A percentile compares a stretch with the other conserved stretches of the same genome.
These are phyloP conservation scores for Acanthurus lineatus DNA, from an alignment of 2,797 vertebrate species.

Conservation along the genomic window DNA sequence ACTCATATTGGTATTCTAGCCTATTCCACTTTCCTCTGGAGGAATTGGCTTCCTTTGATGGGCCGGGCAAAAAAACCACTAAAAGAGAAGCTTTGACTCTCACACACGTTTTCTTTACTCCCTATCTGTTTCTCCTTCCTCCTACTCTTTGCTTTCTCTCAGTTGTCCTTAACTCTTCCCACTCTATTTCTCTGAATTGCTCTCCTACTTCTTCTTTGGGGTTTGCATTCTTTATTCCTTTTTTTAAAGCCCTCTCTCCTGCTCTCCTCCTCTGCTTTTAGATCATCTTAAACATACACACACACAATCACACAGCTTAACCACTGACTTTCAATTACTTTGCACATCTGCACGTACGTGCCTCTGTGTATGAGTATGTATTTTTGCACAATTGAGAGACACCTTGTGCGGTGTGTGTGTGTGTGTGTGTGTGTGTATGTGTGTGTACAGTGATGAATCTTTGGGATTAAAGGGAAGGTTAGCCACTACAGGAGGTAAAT, in stretches of 20 bases:
- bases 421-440: conserved; percentile 4
- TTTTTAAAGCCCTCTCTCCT: conserved; percentile 30
- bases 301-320: conserved; percentile 28
- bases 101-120: conserved; percentile 32
- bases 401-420: conserved; percentile 20
- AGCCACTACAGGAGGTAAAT: conserved; percentile 69
- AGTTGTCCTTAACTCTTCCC: conserved; percentile 54
- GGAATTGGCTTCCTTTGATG: conserved; percentile 71
- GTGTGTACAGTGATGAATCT: conserved; percentile 49
- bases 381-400: conserved; percentile 46
- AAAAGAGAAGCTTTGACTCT: conserved; percentile 69
- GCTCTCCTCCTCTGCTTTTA: conserved; percentile 27
- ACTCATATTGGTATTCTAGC: conserved; percentile 64
- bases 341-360: conserved; percentile 36
- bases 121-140: conserved; percentile 23
- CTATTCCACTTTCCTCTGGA: conserved; percentile 62
- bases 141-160: conserved; percentile 46
- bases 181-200: conserved; percentile 36
- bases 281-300: conserved; percentile 34
- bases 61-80: conserved; percentile 47
- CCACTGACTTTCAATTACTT: conserved; percentile 49
- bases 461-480: conserved; percentile 54
- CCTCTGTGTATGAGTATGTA: conserved; percentile 32
- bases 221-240: conserved; percentile 27
- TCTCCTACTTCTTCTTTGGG: conserved; percentile 41